Evolutionary conservation across 92 coral and sea anemone genomes (phyloP), one percentile per base, ranked within the genome.

Genomic region (Phenganax subtilis): DNA sequence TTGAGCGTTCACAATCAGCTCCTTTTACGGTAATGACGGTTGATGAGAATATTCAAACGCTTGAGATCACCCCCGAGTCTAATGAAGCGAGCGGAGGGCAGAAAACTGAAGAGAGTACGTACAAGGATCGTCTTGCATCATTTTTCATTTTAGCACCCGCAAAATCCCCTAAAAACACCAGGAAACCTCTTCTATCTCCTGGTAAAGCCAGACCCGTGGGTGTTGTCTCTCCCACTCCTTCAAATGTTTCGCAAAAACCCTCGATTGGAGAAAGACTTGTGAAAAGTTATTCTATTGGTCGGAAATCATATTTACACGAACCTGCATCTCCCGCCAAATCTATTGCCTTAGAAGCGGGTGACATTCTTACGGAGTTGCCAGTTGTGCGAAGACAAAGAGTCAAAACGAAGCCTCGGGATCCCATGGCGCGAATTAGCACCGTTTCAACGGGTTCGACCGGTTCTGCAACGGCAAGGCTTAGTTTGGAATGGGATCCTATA

Each of bases 401-500:
- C 60, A 92, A 91, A 20, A 84, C 85, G 63, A 79, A 79, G 74
- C 74, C 83, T 60, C 74, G 74, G 12, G 83, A 79, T 12, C 62
- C 83, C 8, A 62, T 55, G 52, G 74, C 74, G 62, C 83, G 83
- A 7, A 28, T 68, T 10, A 93, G 97, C 55, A 73, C 91, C 10
- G 90, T 87, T 7, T 92, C 97, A 0, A 92, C 91, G 0, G 74
- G 60, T 79, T 79, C 83, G 10, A 87, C 86, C 31, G 88, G 92
- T 10, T 89, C 91, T 15, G 59, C 90, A 6, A 65, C 82, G 28
- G 81, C 85, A 6, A 87, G 97, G 44, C 86, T 86, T 28, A 96
- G 99, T 75, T 82, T 96, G 55, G 99, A 96, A 73, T 96, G 99
- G 99, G 99, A 96, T 76, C 97, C 97, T 6, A 84, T 89, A 57